Evolutionary conservation across 2,797 vertebrate species (phyloP), one percentile per base, ranked within the genome.

Genomic region (Podargus strigoides): DNA sequence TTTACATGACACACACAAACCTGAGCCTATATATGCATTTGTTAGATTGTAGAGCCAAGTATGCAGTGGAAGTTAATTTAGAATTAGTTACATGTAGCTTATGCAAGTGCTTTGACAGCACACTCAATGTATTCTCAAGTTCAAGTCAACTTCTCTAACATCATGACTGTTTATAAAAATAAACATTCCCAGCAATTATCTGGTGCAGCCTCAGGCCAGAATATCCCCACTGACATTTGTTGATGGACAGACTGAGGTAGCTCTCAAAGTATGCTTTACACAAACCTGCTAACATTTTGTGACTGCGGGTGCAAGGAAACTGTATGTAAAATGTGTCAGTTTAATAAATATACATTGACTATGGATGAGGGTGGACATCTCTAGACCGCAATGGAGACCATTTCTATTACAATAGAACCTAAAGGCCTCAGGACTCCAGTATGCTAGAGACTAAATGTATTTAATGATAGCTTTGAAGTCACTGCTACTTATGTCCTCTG

Each of bases 301-400:
- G 55, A 62, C 20, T 62, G 34, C 46, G 73, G 6, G 7, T 69
- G 59, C 28, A 52, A 76, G 18, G 13, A 91, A 66, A 7, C 46
- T 8, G 1, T 10, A 59, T 0, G 1, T 9, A 67, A 44, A 22
- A 41, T 2, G 0, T 10, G 14, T 28, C 21, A 52, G 37, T 52
- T 79, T 27, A 85, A 77, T 14, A 14, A 3, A 27, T 44, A 30
- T 7, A 36, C 3, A 3, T 22, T 53, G 3, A 20, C 5, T 42
- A 9, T 21, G 15, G 41, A 73, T 14, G 12, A 36, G 15, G 3
- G 10, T 26, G 2, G 30, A 91, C 28, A 63, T 27, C 15, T 82
- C 32, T 24, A 91, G 34, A 49, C 26, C 1, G 1, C 32, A 56
- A 42, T 0, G 59, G 55, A 73, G 23, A 37, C 16, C 22, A 36